Evolutionary conservation across 2,113 vertebrate genomes (phyloP).

Genomic region (Phodopus roborovskii): DNA sequence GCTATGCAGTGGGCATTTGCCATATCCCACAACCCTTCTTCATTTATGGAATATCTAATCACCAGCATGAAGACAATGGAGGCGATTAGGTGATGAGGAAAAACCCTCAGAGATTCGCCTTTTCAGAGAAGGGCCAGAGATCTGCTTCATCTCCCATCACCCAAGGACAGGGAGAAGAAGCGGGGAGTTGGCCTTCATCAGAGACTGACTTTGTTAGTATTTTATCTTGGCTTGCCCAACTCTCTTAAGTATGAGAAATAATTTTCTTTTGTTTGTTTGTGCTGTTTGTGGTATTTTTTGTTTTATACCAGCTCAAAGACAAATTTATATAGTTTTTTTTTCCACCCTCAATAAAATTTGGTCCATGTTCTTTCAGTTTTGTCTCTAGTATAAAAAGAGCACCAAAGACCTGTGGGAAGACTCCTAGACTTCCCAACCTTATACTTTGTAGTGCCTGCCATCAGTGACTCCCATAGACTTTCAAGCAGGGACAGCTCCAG

Average conservation of each 20-base stretch:
- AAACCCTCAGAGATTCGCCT: neutral
- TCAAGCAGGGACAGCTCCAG: constrained; percentile 16
- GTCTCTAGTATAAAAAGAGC: constrained; percentile 17
- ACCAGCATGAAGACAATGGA: neutral
- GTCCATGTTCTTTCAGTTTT: constrained; percentile 16
- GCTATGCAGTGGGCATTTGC: neutral
- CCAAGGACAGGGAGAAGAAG: neutral
- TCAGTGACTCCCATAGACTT: constrained; percentile 11
- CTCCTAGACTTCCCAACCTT: neutral
- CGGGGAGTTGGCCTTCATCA: neutral
- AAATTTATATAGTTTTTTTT: neutral
- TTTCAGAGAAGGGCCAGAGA: neutral
- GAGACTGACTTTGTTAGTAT: neutral
- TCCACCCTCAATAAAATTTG: neutral
- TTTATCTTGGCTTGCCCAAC: neutral
- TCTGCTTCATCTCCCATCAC: neutral
- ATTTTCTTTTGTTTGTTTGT: neutral
- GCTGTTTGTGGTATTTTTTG: neutral
- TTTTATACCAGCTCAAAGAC: neutral
- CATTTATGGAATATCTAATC: neutral
- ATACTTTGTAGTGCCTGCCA: constrained; percentile 41
- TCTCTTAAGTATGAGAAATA: neutral
- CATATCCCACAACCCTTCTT: neutral
- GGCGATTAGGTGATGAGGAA: neutral
- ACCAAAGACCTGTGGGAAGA: neutral